These are phyloP conservation scores for Acheta domesticus DNA, from an alignment of 2,888 invertebrate genomes.

Conservation along the genomic window DNA sequence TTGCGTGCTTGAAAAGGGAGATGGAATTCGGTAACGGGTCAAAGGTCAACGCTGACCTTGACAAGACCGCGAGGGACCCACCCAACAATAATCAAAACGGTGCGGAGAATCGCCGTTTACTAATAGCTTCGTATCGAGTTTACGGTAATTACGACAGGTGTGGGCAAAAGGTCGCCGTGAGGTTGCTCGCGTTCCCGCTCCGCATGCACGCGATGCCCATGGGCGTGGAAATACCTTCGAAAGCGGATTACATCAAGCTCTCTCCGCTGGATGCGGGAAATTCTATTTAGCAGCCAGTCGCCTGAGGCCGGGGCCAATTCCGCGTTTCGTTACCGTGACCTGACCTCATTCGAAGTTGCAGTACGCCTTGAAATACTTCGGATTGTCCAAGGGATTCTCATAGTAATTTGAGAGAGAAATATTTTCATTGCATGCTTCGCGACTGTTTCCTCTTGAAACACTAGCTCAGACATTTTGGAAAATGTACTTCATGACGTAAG, in stretches of 20 bases:
- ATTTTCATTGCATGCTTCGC: too few relatives aligned
- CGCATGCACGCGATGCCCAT: neutral
- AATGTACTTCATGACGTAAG: too few relatives aligned
- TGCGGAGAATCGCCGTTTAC: neutral
- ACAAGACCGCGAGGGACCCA: conserved; percentile 3
- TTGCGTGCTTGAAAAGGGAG: neutral
- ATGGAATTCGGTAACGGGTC: conserved; percentile 9
- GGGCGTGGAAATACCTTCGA: conserved; percentile 2
- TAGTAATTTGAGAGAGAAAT: too few relatives aligned
- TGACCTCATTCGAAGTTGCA: too few relatives aligned
- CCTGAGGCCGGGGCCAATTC: too few relatives aligned
- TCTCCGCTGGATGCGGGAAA: too few relatives aligned
- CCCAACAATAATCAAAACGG: neutral
- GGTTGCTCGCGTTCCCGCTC: neutral
- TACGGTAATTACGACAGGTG: conserved; percentile 18
- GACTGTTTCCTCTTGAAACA: too few relatives aligned
- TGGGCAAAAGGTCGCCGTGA: neutral
- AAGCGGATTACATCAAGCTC: neutral
- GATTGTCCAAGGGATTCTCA: too few relatives aligned
- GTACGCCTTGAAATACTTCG: too few relatives aligned
- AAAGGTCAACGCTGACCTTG: conserved; percentile 18
- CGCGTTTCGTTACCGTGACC: too few relatives aligned
- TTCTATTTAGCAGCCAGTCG: too few relatives aligned
- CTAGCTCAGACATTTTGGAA: too few relatives aligned
- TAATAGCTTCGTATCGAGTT: neutral